These are phyloP conservation scores for Percopsis omiscomaycus DNA, from an alignment of 2,797 vertebrate genomes.

Conservation along the genomic window DNA sequence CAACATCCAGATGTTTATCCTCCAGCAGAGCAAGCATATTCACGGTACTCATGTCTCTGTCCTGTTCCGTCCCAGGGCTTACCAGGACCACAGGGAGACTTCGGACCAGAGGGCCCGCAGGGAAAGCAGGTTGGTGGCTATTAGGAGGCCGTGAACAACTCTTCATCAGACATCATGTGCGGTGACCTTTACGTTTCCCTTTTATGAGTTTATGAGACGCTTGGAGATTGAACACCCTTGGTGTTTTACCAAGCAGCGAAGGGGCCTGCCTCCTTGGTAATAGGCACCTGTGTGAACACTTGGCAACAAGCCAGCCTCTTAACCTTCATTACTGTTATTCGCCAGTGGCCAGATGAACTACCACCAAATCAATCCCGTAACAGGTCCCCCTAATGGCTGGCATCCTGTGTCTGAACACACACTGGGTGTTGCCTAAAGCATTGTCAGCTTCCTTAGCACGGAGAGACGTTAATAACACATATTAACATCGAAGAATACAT, in stretches of 20 bases:
- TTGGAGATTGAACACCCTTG: conserved; percentile 30
- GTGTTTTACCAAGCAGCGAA: conserved; percentile 32
- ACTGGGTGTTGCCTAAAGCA: conserved; percentile 53
- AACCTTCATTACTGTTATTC: conserved; percentile 59
- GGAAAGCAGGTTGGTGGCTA: conserved; percentile 83
- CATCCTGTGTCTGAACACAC: conserved; percentile 59
- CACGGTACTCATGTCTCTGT: conserved; percentile 23
- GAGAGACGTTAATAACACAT: conserved; percentile 49
- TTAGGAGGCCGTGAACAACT: conserved; percentile 29
- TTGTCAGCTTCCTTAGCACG: conserved; percentile 34
- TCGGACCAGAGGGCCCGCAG: conserved; percentile 83
- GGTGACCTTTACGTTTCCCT: conserved; percentile 51
- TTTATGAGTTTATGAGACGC: conserved; percentile 51
- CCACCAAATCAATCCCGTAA: conserved; percentile 14
- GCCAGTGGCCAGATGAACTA: conserved; percentile 29
- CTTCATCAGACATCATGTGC: conserved; percentile 40
- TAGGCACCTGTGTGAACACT: conserved; percentile 39
- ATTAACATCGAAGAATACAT: conserved; percentile 30
- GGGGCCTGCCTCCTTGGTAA: conserved; percentile 43
- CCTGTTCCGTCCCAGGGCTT: conserved; percentile 76
- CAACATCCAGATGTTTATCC: conserved; percentile 14
- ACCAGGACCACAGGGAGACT: conserved; percentile 85
- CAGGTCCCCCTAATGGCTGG: conserved; percentile 30
- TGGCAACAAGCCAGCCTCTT: conserved; percentile 51
- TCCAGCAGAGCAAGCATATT: not conserved